Evolutionary conservation across 2,888 invertebrate genomes (phyloP).

Genomic region (Napeogenes inachia): DNA sequence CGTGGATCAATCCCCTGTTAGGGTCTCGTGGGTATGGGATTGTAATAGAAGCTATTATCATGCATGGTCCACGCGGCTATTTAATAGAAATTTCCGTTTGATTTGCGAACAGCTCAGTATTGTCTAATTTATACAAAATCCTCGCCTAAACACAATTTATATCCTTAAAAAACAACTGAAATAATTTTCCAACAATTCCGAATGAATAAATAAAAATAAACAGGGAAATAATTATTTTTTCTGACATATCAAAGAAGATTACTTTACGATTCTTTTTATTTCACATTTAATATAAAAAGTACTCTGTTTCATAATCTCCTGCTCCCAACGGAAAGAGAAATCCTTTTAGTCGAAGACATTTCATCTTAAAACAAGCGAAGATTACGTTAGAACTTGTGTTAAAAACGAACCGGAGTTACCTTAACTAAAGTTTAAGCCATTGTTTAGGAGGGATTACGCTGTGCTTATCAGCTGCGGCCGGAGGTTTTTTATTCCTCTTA

Average conservation of each 20-base stretch:
- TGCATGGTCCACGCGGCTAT: constrained; percentile 21
- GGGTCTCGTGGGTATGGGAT: constrained; percentile 44
- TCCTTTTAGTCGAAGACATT: constrained; percentile 48
- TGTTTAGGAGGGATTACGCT: constrained; percentile 62
- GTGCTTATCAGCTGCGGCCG: constrained; percentile 56
- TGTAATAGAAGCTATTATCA: constrained; percentile 64
- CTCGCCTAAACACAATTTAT: background rate
- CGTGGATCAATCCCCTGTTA: constrained; percentile 14
- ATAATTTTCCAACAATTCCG: too few relatives aligned
- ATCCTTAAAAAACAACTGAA: too few relatives aligned
- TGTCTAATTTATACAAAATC: background rate
- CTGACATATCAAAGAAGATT: constrained; percentile 2
- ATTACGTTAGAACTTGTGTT: constrained; percentile 60
- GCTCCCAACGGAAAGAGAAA: constrained; percentile 31
- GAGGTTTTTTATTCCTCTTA: constrained; percentile 54
- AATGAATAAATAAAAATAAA: too few relatives aligned
- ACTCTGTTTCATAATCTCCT: constrained; percentile 21
- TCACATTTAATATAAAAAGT: background rate
- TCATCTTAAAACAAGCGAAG: constrained; percentile 51
- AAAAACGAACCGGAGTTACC: constrained; percentile 58
- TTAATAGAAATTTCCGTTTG: constrained; percentile 5
- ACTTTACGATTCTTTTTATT: background rate
- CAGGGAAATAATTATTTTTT: too few relatives aligned
- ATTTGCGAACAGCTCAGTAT: background rate
- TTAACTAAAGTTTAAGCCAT: constrained; percentile 54